Percentiles rank a stretch among this genome's conserved stretches.
phyloP scores from a whole-genome alignment of 2,113 vertebrate species.

The Polypterus bichir region DNA sequence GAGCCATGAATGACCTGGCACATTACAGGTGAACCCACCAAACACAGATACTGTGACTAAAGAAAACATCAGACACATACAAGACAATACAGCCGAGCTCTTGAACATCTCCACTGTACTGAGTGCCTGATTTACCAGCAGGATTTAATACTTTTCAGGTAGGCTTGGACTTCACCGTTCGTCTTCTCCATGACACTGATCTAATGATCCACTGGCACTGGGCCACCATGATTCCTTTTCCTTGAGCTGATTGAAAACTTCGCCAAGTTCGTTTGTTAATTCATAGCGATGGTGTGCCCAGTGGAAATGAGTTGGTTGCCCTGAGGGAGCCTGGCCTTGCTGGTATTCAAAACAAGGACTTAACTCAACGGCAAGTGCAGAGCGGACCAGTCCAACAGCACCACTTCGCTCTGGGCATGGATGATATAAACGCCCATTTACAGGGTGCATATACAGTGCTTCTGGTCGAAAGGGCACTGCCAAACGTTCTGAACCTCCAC shows the following conservation, averaged over 20 bases:
- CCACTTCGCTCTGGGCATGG: conserved; percentile 46
- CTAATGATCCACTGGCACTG: too few species aligned
- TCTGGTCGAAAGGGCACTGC: conserved; percentile 47
- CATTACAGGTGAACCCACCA: too few species aligned
- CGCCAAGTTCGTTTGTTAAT: conserved; percentile 62
- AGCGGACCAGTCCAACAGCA: conserved; percentile 60
- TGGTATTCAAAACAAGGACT: conserved; percentile 60
- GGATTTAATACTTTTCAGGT: too few species aligned
- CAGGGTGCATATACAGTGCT: conserved; percentile 52
- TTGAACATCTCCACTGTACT: too few species aligned
- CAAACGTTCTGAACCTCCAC: conserved; percentile 58
- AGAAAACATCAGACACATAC: too few species aligned
- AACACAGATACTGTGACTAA: too few species aligned
- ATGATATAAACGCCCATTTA: conserved; percentile 73
- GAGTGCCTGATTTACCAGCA: too few species aligned
- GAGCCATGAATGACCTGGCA: too few species aligned
- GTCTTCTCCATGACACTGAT: too few species aligned
- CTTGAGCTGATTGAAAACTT: conserved; percentile 19
- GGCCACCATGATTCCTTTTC: too few species aligned
- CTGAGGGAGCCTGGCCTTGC: conserved; percentile 16
- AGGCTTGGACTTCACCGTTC: too few species aligned
- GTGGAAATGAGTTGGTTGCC: conserved; percentile 55
- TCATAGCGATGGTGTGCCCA: conserved; percentile 47
- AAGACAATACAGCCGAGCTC: too few species aligned
- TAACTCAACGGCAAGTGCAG: conserved; percentile 64